A percentile compares a stretch with the other conserved stretches of the same genome.
Conservation (phyloP, 1,140 invertebrate genomes). For the Leptinotarsa undecemlineata region DNA sequence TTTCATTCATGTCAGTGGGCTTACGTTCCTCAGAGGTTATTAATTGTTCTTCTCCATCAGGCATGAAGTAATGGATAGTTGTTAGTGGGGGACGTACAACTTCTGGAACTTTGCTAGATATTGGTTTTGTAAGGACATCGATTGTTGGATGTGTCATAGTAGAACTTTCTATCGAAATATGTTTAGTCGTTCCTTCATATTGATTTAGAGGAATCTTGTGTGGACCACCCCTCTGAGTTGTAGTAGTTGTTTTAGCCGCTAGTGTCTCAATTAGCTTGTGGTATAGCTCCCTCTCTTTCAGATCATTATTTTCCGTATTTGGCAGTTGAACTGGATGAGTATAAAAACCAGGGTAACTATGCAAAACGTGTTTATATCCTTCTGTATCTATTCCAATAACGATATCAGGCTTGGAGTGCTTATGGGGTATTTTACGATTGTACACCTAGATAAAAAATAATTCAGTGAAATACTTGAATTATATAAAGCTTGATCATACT, state of each 20-base stretch:
- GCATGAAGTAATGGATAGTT: slow-evolving; percentile 32
- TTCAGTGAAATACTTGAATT: neutral
- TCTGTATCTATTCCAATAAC: slow-evolving; percentile 39
- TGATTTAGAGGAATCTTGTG: slow-evolving; percentile 27
- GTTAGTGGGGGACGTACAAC: neutral
- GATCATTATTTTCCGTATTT: slow-evolving; percentile 32
- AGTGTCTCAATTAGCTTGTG: slow-evolving; percentile 40
- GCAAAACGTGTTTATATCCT: slow-evolving; percentile 45
- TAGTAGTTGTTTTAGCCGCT: slow-evolving; percentile 39
- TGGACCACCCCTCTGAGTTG: slow-evolving; percentile 21
- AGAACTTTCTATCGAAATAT: neutral
- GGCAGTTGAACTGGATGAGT: slow-evolving; percentile 18
- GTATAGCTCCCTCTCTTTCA: slow-evolving; percentile 42
- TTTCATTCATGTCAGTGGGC: neutral
- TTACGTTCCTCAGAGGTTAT: slow-evolving; percentile 9
- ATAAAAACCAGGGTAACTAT: slow-evolving; percentile 38
- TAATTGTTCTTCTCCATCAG: slow-evolving; percentile 21
- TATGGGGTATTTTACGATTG: slow-evolving; percentile 18
- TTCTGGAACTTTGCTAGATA: slow-evolving; percentile 11
- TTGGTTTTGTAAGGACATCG: slow-evolving; percentile 23
- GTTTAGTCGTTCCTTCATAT: neutral
- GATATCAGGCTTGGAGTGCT: slow-evolving; percentile 35
- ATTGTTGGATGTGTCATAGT: neutral
- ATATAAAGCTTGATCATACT: neutral
- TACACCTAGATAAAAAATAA: slow-evolving; percentile 18